A percentile compares a stretch with the other conserved stretches of the same genome.
Conservation (phyloP, 1,140 invertebrate genomes). For the Prorops nasuta region DNA sequence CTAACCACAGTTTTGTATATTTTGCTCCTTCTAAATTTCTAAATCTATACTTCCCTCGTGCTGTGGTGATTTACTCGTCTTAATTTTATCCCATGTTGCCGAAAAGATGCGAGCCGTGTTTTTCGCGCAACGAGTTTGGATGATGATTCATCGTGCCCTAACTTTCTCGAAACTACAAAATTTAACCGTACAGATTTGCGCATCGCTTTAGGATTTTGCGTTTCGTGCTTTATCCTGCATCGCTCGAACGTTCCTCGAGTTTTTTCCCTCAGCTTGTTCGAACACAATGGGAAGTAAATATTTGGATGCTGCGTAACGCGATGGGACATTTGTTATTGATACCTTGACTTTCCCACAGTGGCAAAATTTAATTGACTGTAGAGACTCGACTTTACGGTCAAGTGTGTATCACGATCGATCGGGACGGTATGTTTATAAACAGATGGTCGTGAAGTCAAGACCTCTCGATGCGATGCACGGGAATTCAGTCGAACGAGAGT, state of each 20-base stretch:
- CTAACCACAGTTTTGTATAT: slow-evolving; percentile 31
- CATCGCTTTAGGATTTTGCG: background rate
- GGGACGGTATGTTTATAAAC: slow-evolving; percentile 46
- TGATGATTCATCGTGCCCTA: slow-evolving; percentile 19
- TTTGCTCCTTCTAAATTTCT: slow-evolving; percentile 21
- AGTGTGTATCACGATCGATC: slow-evolving; percentile 22
- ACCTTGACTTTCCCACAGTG: background rate
- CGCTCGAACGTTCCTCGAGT: background rate
- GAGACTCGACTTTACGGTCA: background rate
- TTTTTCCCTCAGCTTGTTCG: background rate
- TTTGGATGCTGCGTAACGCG: background rate
- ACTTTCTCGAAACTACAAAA: background rate
- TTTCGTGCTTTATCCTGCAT: background rate
- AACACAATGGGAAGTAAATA: background rate
- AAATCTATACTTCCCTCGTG: slow-evolving; percentile 20
- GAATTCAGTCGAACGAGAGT: slow-evolving; percentile 30
- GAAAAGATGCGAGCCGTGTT: slow-evolving; percentile 22
- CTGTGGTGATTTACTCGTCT: slow-evolving; percentile 32
- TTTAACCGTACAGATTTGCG: background rate
- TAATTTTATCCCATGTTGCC: slow-evolving; percentile 14
- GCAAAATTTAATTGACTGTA: background rate
- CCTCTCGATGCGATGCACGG: slow-evolving; percentile 36
- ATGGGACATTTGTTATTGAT: background rate
- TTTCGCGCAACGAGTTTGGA: slow-evolving; percentile 24
- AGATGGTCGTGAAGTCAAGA: slow-evolving; percentile 46